Evolutionary conservation across 2,797 vertebrate species (phyloP), one percentile per base, ranked within the genome.

Genomic region (Lutjanus campechanus): DNA sequence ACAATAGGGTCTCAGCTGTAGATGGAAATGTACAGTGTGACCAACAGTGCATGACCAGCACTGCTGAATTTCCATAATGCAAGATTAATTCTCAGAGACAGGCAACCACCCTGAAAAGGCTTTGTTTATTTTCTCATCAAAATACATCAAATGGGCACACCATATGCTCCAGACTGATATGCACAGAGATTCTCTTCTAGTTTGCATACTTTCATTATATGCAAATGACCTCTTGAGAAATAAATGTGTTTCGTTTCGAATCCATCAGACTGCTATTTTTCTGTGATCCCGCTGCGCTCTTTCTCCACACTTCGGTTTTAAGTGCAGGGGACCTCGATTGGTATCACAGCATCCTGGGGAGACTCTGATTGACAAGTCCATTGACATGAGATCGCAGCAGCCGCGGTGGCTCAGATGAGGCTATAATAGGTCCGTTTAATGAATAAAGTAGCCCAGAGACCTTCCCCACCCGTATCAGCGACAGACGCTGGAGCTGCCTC

Each of bases 311-410:
- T 78, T 73, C 53, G 71, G 75, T 72, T 68, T 9, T 16, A 62
- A 59, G 70, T 82, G 70, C 25, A 53, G 40, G 17, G 61, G 53
- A 84, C 75, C 55, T 71, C 12, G 73, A 82, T 66, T 49, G 41
- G 69, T 83, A 84, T 90, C 77, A n/a, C 71, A 51, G 69, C 55
- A 49, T 82, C 81, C 72, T 29, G 49, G 65, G 65, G 79, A 84
- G 67, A 43, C 58, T 58, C 56, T 90, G 90, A 94, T 60, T 91
- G 91, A 92, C 92, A 92, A 73, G 79, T 91, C 78, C 74, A 90
- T 82, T 86, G 90, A 81, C 77, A 82, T 10, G 7, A 81, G 79
- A 88, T 69, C 8, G 60, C 81, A 74, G 71, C 56, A 40, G 79
- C 77, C 19, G 0, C 36, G 0, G 67, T 8, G 5, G 69, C 81